Conservation (phyloP, 2,797 vertebrate genomes). For the Lycodopsis pacificus region DNA sequence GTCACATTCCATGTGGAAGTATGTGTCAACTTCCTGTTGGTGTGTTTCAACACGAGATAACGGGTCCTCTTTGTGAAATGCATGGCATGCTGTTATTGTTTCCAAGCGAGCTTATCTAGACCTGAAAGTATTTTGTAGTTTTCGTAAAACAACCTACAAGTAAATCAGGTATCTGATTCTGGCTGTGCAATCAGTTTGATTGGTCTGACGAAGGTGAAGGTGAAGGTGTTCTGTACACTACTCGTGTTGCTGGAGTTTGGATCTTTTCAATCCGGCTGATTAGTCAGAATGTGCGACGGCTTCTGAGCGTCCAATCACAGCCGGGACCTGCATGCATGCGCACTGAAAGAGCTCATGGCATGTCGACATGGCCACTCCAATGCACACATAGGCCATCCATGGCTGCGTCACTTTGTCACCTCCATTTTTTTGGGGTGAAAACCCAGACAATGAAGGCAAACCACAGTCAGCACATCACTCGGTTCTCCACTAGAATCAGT, state of each 20-base stretch:
- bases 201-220: not conserved
- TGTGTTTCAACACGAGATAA: conserved; percentile 44
- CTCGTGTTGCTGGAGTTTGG: not conserved
- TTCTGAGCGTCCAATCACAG: not conserved
- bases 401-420: conserved; percentile 11
- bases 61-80: conserved; percentile 29
- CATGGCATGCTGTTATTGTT: not conserved
- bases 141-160: not conserved
- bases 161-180: conserved; percentile 26
- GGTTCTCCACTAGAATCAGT: not conserved
- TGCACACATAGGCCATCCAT: not conserved
- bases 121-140: not conserved
- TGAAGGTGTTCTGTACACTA: not conserved
- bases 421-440: conserved; percentile 6
- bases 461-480: not conserved
- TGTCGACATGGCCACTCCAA: not conserved
- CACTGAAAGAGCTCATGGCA: not conserved
- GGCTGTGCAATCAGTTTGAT: conserved; percentile 24
- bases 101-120: not conserved
- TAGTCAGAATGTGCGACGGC: conserved; percentile 16
- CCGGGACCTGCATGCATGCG: not conserved
- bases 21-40: conserved; percentile 56
- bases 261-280: conserved; percentile 30
- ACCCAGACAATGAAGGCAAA: not conserved
- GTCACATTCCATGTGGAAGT: conserved; percentile 39